Evolutionary conservation across 2,888 invertebrate genomes (phyloP), one percentile per base, ranked within the genome.

Genomic region (Tiphia femorata): DNA sequence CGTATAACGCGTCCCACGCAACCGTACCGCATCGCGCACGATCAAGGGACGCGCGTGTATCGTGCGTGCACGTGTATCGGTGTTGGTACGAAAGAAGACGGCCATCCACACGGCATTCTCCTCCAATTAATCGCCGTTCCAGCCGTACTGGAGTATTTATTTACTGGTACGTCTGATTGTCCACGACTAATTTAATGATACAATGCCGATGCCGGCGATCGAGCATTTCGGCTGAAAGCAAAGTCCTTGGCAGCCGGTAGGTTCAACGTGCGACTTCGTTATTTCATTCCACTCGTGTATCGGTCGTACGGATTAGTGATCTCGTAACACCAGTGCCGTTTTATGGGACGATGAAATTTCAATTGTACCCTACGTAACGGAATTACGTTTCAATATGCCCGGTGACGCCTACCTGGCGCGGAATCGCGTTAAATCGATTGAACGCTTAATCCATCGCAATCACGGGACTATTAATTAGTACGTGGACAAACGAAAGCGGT

Each of bases 131-230:
- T 70, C 61, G 64, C 54, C 66, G 58, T 71, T 66, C 60, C 56
- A 63, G 52, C 54, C 60, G 51, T 42, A 55, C 56, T 42, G 49
- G 61, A 62, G 60, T 66, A 70, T 68, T 70, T 72, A 72, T 70
- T 70, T 67, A 53, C 60, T 53, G 61, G 56, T 59, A 62, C 59
- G 55, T 55, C 56, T 73, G 75, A 76, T 76, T 74, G 71, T 62
- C 73, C 72, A 74, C 65, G 72, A 75, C 73, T 71, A 75, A 75
- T 75, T 76, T 72, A 73, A 75, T 74, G 73, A 70, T 67, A 75
- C 73, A 57, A 74, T 71, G 47, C 57, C 48, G 37, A 48, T 27
- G 33, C 19, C 2, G 17, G 23, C n/a, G n/a, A 38, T 60, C 54
- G 50, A 27, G 20, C 20, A 19, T 46, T 46, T 17, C 23, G 21